Percentiles rank a stretch among this genome's conserved stretches.
phyloP scores from a whole-genome alignment of 2,113 vertebrate species.

The Thunnus maccoyii region DNA sequence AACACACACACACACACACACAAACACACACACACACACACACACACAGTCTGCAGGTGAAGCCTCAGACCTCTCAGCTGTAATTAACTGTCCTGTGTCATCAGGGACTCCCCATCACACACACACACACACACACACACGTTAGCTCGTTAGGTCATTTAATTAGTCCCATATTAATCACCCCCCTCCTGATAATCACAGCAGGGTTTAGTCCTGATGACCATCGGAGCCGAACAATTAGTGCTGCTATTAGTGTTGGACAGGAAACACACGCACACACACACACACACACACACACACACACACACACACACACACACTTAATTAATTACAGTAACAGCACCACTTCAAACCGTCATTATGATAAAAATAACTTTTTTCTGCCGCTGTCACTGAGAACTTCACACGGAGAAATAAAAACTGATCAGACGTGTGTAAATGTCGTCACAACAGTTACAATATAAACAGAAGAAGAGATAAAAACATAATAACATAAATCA shows the following conservation, averaged over 20 bases:
- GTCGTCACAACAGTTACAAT: too few species aligned
- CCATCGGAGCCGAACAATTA: constrained; percentile 39
- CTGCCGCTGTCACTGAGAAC: too few species aligned
- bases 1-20: too few species aligned
- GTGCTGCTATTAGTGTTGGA: constrained; percentile 43
- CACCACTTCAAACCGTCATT: background rate
- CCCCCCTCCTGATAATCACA: constrained; percentile 9
- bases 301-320: constrained; percentile 25
- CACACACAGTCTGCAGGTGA: background rate
- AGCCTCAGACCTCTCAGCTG: background rate
- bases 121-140: background rate
- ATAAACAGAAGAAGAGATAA: too few species aligned
- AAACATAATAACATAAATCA: too few species aligned
- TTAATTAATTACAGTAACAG: constrained; percentile 29
- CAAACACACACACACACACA: constrained; percentile 5
- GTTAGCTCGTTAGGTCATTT: constrained; percentile 31
- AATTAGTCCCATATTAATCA: constrained; percentile 54
- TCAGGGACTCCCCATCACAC: constrained; percentile 7
- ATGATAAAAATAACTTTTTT: too few species aligned
- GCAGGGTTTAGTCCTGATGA: constrained; percentile 32
- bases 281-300: constrained; percentile 25
- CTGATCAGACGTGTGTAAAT: too few species aligned
- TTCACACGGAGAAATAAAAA: too few species aligned
- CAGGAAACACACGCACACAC: constrained; percentile 20
- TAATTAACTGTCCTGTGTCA: constrained; percentile 40